Percentiles rank a stretch among this genome's conserved stretches.
Conservation (phyloP, 1,140 invertebrate species). For the Berghia stephanieae region DNA sequence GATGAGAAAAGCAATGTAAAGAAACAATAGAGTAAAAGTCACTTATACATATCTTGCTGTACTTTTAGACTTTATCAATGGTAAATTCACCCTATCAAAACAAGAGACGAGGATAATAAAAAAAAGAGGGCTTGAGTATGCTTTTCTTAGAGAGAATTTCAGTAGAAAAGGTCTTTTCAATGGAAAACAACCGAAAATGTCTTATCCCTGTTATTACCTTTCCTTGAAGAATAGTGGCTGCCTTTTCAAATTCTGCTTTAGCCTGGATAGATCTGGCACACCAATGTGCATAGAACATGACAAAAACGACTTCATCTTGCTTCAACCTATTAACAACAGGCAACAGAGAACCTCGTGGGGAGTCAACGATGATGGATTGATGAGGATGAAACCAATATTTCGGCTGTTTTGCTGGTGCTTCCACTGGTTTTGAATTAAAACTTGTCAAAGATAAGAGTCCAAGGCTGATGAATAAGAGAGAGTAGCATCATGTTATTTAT, state of each 20-base stretch:
- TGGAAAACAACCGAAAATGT: too few species aligned
- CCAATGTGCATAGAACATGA: slow-evolving; percentile 92
- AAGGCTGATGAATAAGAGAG: slow-evolving; percentile 33
- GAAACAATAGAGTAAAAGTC: too few species aligned
- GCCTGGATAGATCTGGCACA: slow-evolving; percentile 81
- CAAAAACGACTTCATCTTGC: slow-evolving; percentile 69
- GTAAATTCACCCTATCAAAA: not conserved
- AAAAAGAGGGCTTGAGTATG: too few species aligned
- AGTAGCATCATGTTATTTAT: not conserved
- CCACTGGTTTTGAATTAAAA: slow-evolving; percentile 47
- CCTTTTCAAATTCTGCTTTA: slow-evolving; percentile 77
- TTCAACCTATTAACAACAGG: slow-evolving; percentile 46
- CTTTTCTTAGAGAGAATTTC: too few species aligned
- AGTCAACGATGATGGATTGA: slow-evolving; percentile 50
- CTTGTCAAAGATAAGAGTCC: too few species aligned
- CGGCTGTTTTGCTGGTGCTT: slow-evolving; percentile 44
- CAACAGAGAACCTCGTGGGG: slow-evolving; percentile 48
- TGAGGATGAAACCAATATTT: slow-evolving; percentile 49
- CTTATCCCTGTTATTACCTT: too few species aligned
- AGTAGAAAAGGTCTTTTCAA: too few species aligned
- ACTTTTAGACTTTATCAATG: too few species aligned
- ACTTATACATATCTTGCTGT: too few species aligned
- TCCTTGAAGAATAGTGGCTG: slow-evolving; percentile 76
- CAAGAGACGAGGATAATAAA: not conserved
- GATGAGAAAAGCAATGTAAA: too few species aligned